A percentile compares a stretch with the other conserved stretches of the same genome.
Conservation (phyloP, 2,888 invertebrate species). For the Cosmia pyralina region DNA sequence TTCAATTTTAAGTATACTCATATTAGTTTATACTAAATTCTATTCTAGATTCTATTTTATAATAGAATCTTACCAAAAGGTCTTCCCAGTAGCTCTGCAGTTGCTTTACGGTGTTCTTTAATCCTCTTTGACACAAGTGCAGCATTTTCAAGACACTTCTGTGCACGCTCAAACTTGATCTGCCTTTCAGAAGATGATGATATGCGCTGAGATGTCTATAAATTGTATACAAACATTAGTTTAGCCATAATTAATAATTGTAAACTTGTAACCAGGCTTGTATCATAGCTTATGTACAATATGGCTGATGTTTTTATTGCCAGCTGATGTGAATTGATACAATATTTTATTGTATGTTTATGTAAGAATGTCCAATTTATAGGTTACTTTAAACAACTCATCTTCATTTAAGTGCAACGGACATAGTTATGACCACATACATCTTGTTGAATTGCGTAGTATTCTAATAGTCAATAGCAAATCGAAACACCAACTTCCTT, state of each 20-base stretch:
- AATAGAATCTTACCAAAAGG: constrained; percentile 80
- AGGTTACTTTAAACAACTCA: constrained; percentile 17
- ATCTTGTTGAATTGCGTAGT: constrained; percentile 54
- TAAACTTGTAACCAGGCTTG: neutral
- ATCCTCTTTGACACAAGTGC: constrained; percentile 87
- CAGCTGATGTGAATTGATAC: constrained; percentile 30
- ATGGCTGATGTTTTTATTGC: constrained; percentile 31
- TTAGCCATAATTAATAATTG: neutral
- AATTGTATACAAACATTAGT: constrained; percentile 6
- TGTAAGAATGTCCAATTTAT: constrained; percentile 8
- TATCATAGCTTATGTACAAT: constrained; percentile 14
- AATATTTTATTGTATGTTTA: neutral
- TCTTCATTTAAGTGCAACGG: neutral
- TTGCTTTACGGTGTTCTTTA: constrained; percentile 87
- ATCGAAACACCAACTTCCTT: constrained; percentile 56
- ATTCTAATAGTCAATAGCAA: constrained; percentile 46
- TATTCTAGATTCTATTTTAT: too few species aligned
- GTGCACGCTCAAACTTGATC: constrained; percentile 86
- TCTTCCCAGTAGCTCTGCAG: constrained; percentile 85
- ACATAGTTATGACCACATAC: constrained; percentile 31
- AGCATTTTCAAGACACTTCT: constrained; percentile 88
- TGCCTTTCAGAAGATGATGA: constrained; percentile 84
- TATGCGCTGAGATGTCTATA: constrained; percentile 74
- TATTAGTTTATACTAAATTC: too few species aligned
- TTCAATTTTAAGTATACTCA: neutral